Percentiles rank a stretch among this genome's conserved stretches.
Evolutionary conservation across 2,113 vertebrate species (phyloP).

Genomic region (Aegithalos caudatus): DNA sequence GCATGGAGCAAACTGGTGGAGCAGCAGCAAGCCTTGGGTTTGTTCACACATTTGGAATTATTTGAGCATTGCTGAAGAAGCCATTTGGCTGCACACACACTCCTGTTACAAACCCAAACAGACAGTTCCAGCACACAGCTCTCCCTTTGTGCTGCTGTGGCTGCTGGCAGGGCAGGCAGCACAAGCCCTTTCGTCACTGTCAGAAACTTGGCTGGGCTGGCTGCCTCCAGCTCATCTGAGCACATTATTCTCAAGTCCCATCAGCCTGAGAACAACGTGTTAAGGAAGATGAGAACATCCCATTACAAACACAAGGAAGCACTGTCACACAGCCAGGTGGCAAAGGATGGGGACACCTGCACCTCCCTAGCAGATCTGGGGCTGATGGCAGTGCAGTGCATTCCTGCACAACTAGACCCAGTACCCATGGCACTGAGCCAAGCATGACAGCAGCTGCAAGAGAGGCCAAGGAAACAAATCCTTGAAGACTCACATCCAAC

Average conservation of each 20-base stretch:
- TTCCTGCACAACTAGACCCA: not conserved
- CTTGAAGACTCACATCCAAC: not conserved
- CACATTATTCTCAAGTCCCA: not conserved
- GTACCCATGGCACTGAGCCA: not conserved
- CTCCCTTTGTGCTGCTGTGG: not conserved
- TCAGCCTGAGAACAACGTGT: not conserved
- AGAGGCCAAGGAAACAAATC: not conserved
- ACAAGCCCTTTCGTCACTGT: not conserved
- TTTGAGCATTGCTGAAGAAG: not conserved
- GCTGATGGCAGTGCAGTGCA: not conserved
- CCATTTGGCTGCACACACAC: not conserved
- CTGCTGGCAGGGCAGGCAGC: not conserved
- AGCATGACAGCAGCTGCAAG: not conserved
- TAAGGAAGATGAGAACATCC: conserved; percentile 31
- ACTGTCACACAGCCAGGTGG: not conserved
- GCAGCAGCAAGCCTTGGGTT: not conserved
- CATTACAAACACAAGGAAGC: not conserved
- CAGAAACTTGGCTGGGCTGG: conserved; percentile 9
- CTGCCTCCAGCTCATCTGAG: not conserved
- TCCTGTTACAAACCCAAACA: not conserved
- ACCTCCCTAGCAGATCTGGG: not conserved
- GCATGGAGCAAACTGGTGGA: not conserved
- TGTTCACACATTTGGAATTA: not conserved
- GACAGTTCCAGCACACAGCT: not conserved
- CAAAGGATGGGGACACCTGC: not conserved